Percentiles rank a stretch among this genome's conserved stretches.
Conservation (phyloP, 2,797 vertebrate species). For the Potorous gilbertii region DNA sequence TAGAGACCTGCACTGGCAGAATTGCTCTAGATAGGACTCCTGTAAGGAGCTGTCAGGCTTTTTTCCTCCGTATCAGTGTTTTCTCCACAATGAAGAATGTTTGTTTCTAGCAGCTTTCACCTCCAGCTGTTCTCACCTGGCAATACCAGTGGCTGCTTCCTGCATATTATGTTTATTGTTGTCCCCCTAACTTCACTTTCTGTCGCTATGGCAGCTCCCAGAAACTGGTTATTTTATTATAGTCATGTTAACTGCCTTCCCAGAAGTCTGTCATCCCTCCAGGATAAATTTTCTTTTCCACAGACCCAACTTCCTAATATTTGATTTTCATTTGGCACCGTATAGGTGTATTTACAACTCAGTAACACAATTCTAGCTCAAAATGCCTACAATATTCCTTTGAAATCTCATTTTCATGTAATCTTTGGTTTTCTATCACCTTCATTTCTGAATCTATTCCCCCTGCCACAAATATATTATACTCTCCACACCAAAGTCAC, state of each 20-base stretch:
- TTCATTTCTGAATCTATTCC: background rate
- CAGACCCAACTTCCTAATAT: background rate
- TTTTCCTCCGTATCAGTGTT: background rate
- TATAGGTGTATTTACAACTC: background rate
- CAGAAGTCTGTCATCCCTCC: background rate
- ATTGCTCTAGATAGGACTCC: background rate
- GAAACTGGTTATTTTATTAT: background rate
- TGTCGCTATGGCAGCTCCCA: background rate
- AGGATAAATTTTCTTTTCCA: background rate
- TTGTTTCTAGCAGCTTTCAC: background rate
- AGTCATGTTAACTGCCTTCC: background rate
- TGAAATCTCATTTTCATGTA: background rate
- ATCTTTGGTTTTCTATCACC: background rate
- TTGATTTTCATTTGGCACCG: background rate
- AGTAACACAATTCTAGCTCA: background rate
- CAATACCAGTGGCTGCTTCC: background rate
- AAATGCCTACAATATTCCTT: background rate
- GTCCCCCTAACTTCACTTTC: background rate
- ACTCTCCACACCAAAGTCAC: background rate
- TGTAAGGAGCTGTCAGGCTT: background rate
- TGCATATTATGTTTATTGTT: background rate
- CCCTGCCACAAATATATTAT: too few relatives aligned
- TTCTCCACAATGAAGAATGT: background rate
- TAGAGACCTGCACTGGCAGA: background rate
- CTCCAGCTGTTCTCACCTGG: background rate